Evolutionary conservation across 2,113 vertebrate genomes (phyloP).

Genomic region (Osmerus eperlanus): DNA sequence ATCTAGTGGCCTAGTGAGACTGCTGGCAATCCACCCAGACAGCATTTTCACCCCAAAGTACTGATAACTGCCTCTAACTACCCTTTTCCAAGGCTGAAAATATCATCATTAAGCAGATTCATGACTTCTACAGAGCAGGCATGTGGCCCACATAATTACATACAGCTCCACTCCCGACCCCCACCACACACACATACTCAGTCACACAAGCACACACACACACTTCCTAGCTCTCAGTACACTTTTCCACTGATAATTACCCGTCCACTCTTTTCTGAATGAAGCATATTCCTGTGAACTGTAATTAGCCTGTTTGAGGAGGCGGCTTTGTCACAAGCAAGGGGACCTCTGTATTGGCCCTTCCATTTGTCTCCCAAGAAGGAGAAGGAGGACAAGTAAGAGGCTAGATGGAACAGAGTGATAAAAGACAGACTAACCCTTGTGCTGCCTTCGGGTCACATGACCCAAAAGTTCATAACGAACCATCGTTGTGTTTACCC

Average conservation of each 20-base stretch:
- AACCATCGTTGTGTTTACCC: no score
- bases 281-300: slow-evolving; percentile 16
- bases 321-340: no score
- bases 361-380: no score
- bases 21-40: no score
- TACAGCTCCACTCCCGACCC: slow-evolving; percentile 41
- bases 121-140: slow-evolving; percentile 49
- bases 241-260: slow-evolving; percentile 64
- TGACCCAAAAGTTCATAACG: no score
- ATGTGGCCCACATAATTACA: slow-evolving; percentile 67
- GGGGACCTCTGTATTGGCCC: no score
- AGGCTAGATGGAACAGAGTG: neutral
- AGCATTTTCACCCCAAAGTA: no score
- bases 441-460: no score
- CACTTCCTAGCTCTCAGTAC: slow-evolving; percentile 34
- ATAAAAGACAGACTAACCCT: neutral
- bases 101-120: slow-evolving; percentile 63
- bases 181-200: slow-evolving; percentile 24
- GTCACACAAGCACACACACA: slow-evolving; percentile 17
- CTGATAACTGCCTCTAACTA: no score
- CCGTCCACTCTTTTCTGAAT: slow-evolving; percentile 39
- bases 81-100: slow-evolving; percentile 43
- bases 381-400: no score
- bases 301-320: no score
- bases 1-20: no score